phyloP scores from a whole-genome alignment of 2,113 vertebrate species.

The Anseranas semipalmata region DNA sequence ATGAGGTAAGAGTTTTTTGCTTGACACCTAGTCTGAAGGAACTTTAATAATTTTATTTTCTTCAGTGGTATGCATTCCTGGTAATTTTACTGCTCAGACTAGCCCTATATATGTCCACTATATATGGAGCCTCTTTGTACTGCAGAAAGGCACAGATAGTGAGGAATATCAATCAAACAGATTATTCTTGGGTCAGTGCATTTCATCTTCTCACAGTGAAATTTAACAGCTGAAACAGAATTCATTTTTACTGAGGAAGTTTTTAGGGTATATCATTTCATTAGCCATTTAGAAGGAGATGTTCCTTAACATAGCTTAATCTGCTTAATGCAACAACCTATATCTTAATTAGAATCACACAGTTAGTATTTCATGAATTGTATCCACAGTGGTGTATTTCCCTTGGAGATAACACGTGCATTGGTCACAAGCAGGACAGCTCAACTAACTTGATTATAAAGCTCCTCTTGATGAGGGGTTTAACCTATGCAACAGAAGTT shows the following conservation, averaged over 20 bases:
- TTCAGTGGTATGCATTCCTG: background rate
- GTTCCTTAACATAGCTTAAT: background rate
- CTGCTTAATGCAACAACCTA: background rate
- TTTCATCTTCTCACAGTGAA: slow-evolving; percentile 10
- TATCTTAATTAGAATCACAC: slow-evolving; percentile 1
- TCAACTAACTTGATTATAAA: background rate
- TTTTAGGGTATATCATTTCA: background rate
- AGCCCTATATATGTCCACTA: background rate
- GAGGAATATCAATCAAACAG: background rate
- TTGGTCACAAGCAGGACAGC: background rate
- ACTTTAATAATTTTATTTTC: slow-evolving; percentile 1
- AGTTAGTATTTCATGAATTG: background rate
- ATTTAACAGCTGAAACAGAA: background rate
- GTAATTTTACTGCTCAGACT: background rate
- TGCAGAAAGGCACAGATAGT: background rate
- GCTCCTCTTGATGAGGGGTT: background rate
- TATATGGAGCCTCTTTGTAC: background rate
- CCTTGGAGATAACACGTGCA: background rate
- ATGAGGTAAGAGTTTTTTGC: slow-evolving; percentile 1
- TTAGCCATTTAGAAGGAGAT: background rate
- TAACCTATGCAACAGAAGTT: background rate
- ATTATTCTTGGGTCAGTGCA: background rate
- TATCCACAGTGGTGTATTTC: background rate
- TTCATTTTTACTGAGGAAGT: background rate
- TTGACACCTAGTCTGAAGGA: background rate